phyloP scores from a whole-genome alignment of 2,888 invertebrate genomes.

The Junonia oenone region DNA sequence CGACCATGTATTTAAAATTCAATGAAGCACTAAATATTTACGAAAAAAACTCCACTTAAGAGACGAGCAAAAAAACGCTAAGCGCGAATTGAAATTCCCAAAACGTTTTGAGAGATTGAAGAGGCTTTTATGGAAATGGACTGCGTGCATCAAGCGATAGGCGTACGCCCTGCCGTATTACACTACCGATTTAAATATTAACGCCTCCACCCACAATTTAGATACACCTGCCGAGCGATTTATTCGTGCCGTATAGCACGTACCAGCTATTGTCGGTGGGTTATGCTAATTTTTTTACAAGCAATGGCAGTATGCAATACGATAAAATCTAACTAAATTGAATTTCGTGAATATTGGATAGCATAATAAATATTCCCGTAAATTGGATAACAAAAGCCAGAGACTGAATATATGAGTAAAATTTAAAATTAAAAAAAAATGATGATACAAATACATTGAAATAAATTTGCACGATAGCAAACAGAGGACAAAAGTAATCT shows the following conservation, averaged over 20 bases:
- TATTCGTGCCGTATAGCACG: slow-evolving; percentile 39
- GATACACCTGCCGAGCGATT: slow-evolving; percentile 61
- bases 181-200: slow-evolving; percentile 69
- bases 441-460: too few relatives aligned
- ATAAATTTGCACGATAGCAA: too few relatives aligned
- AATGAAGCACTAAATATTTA: slow-evolving; percentile 38
- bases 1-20: slow-evolving; percentile 29
- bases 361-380: not conserved
- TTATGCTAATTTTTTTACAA: slow-evolving; percentile 4
- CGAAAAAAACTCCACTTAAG: slow-evolving; percentile 35
- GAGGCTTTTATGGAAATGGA: slow-evolving; percentile 79
- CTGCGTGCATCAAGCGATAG: slow-evolving; percentile 68
- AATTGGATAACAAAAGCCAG: not conserved
- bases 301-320: not conserved
- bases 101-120: slow-evolving; percentile 76
- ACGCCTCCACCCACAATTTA: slow-evolving; percentile 58
- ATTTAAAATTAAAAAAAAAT: too few relatives aligned
- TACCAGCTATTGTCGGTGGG: slow-evolving; percentile 19
- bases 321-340: not conserved
- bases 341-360: not conserved
- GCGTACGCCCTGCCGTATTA: slow-evolving; percentile 45
- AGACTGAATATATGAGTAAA: not conserved
- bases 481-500: too few relatives aligned
- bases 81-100: slow-evolving; percentile 76
- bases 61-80: slow-evolving; percentile 52